Evolutionary conservation across 2,888 invertebrate genomes (phyloP).

Genomic region (Xestia xanthographa): DNA sequence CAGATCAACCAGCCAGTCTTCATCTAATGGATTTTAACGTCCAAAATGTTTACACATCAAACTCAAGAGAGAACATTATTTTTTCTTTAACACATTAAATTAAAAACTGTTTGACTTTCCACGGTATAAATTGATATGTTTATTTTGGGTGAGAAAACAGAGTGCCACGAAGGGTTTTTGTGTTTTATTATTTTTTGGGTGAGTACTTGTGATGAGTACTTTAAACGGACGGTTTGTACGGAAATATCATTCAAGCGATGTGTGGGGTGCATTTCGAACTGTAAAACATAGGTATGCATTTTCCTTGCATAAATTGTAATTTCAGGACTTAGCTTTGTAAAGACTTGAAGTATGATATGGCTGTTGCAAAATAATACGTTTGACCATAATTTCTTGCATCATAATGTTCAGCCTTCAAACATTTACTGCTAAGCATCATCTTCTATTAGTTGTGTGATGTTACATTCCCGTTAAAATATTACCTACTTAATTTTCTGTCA

Average conservation of each 20-base stretch:
- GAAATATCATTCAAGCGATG: constrained; percentile 7
- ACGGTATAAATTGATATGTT: constrained; percentile 69
- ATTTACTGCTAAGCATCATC: background rate
- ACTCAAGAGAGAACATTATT: constrained; percentile 59
- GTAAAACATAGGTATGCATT: background rate
- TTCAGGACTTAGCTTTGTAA: background rate
- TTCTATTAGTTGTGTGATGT: background rate
- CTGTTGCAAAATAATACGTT: background rate
- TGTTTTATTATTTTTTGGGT: constrained; percentile 49
- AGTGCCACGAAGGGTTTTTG: constrained; percentile 61
- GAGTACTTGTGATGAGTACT: constrained; percentile 49
- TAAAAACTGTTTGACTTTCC: constrained; percentile 68
- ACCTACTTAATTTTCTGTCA: background rate
- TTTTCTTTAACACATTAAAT: constrained; percentile 67
- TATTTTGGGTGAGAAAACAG: constrained; percentile 65
- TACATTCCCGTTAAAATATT: background rate
- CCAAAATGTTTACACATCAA: constrained; percentile 76
- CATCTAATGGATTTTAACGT: constrained; percentile 81
- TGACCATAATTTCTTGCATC: background rate
- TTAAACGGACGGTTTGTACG: constrained; percentile 20
- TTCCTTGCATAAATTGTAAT: background rate
- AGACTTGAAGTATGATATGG: background rate
- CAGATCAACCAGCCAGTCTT: constrained; percentile 76
- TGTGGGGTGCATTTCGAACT: background rate
- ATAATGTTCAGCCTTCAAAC: background rate